phyloP scores from a whole-genome alignment of 2,888 invertebrate species.

The Autographa gamma region DNA sequence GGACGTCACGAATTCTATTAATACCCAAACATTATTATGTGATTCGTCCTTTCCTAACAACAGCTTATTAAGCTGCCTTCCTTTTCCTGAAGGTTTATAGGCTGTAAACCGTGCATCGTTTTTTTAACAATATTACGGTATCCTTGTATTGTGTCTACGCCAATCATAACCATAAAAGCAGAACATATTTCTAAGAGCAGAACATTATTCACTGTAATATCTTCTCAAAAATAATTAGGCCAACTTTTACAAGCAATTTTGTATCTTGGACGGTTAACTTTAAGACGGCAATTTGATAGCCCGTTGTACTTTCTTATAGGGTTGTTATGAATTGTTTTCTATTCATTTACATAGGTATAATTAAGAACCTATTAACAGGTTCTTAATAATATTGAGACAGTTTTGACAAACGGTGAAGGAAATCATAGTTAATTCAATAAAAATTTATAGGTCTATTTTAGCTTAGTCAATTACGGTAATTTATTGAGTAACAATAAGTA shows the following conservation, averaged over 20 bases:
- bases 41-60: constrained; percentile 33
- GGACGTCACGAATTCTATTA: constrained; percentile 44
- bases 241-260: neutral
- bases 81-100: constrained; percentile 16
- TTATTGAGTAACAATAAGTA: no score
- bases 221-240: neutral
- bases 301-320: no score
- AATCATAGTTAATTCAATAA: no score
- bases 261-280: neutral
- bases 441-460: no score
- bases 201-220: neutral
- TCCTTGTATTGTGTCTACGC: constrained; percentile 5
- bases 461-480: no score
- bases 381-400: no score
- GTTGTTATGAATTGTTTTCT: no score
- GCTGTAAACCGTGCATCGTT: constrained; percentile 13
- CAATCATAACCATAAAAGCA: neutral
- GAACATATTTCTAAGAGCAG: neutral
- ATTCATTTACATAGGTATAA: no score
- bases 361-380: no score
- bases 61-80: constrained; percentile 24
- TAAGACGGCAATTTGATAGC: no score
- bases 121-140: constrained; percentile 16
- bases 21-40: constrained; percentile 39
- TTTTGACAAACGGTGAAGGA: no score